Evolutionary conservation across 1,140 invertebrate genomes (phyloP).

Genomic region (Coenobita brevimanus): DNA sequence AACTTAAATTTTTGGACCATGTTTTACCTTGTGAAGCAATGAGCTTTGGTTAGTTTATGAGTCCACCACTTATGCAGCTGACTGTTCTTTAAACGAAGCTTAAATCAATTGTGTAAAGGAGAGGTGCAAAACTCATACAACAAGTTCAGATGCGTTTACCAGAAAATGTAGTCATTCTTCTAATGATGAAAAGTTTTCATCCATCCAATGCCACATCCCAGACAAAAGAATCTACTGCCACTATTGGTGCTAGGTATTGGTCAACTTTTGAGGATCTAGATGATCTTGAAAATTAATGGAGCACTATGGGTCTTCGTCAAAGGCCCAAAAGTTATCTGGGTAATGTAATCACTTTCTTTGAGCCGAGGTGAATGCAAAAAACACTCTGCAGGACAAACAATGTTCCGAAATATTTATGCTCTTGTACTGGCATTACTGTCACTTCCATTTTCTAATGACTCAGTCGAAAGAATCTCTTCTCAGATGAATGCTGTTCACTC

Average conservation of each 20-base stretch:
- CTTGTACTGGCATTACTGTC: no score
- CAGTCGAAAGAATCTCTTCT: no score
- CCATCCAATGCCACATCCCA: no score
- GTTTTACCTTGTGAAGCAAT: conserved; percentile 33
- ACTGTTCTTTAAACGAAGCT: not conserved
- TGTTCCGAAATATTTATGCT: not conserved
- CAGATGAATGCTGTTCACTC: not conserved
- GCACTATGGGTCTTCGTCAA: no score
- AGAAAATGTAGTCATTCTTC: no score
- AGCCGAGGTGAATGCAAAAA: no score
- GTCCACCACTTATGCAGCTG: not conserved
- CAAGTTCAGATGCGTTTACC: no score
- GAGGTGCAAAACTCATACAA: conserved; percentile 36
- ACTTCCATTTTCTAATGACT: not conserved
- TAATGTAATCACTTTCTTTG: no score
- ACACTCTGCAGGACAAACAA: no score
- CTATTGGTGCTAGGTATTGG: conserved; percentile 26
- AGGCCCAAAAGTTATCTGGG: no score
- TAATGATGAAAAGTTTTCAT: no score
- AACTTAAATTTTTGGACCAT: conserved; percentile 21
- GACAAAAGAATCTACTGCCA: conserved; percentile 19
- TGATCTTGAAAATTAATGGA: no score
- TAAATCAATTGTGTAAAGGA: conserved; percentile 12
- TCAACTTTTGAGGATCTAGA: not conserved
- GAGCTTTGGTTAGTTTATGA: conserved; percentile 37